Base-by-base conservation (phyloP, 2,113 vertebrate genomes). In the Colinus virginianus region DNA sequence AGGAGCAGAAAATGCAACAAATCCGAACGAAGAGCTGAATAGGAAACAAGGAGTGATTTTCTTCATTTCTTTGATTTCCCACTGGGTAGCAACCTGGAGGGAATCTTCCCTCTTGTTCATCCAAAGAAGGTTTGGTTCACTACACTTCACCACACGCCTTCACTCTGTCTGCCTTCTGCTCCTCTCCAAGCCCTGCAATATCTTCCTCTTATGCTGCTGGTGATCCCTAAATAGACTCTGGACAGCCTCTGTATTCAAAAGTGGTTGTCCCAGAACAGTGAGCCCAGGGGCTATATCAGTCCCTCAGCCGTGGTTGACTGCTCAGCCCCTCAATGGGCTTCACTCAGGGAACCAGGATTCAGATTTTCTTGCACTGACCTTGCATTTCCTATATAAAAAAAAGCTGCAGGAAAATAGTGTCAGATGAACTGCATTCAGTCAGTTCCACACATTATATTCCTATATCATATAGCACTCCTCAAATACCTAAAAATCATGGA, bases 41-140 rank as follows among this genome's bases (percentile, higher is more conserved):
- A 91, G 45, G 40, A 88, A 89, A 72, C 64, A 87, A 81, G 82
- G 74, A 84, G 67, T 66, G 17, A 74, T 81, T 91, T 82, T 61
- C 88, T 88, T 86, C 58, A 75, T 94, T 90, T 84, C 79, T 94
- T 78, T 77, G 46, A 79, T 84, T 79, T 90, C 79, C 89, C 92
- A 84, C 56, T 2, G 14, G 85, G 70, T 64, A 87, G 32, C 21
- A 40, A 42, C 25, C 69, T 67, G 82, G 28, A 82, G 78, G 51
- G 88, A 96, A 72, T 78, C 62, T 83, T 94, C 48, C 83, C 69
- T 77, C 21, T 77, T 67, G 46, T 45, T 82, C 28, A 77, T 84
- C 40, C 88, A 88, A 42, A 75, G 63, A 79, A 6, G 30, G 66
- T 18, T 78, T 0, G 0, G 69, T 49, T 91, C 80, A 82, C 51